Evolutionary conservation across 2,797 vertebrate genomes (phyloP).

Genomic region (Tragelaphus eurycerus): DNA sequence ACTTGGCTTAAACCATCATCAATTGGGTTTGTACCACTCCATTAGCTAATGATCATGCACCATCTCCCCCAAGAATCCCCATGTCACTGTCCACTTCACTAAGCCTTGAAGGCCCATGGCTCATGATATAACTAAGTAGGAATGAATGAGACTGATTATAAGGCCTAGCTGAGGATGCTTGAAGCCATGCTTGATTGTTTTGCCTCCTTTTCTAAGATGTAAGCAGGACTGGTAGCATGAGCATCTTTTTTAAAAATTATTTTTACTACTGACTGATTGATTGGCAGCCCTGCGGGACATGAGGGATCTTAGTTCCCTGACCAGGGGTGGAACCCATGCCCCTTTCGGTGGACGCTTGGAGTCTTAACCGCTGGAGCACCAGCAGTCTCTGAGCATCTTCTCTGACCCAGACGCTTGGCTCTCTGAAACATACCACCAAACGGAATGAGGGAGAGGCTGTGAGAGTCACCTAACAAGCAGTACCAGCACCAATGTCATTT

Average conservation of each 20-base stretch:
- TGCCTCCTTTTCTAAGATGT: fast-evolving
- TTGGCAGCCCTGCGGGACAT: background rate
- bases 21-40: fast-evolving
- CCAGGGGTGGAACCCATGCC: background rate
- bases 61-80: background rate
- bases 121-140: background rate
- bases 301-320: background rate
- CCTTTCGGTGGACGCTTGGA: background rate
- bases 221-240: background rate
- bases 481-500: too few relatives aligned
- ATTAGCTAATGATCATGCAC: background rate
- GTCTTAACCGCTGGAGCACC: background rate
- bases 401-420: background rate
- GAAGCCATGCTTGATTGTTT: background rate
- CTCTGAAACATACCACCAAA: background rate
- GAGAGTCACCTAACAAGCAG: background rate
- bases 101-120: background rate
- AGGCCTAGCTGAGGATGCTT: background rate
- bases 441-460: fast-evolving
- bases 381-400: background rate
- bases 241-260: background rate
- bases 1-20: background rate
- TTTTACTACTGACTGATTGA: background rate
- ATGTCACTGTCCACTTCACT: background rate
- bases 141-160: background rate